phyloP scores from a whole-genome alignment of 37 sponge, comb jelly and placozoan genomes.

The Agelas oroides region DNA sequence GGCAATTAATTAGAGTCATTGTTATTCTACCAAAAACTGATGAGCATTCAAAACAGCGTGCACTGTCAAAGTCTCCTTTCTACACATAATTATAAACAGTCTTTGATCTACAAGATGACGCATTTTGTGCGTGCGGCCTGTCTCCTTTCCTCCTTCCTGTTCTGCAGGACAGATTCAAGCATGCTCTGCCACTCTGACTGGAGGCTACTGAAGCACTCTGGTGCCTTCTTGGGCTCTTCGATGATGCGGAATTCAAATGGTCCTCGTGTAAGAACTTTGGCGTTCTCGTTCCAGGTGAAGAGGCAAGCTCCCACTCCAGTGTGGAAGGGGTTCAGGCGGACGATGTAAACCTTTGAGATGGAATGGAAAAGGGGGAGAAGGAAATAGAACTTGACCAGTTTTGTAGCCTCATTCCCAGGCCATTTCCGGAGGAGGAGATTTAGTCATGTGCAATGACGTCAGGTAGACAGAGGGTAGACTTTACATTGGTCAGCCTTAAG shows the following conservation, averaged over 20 bases:
- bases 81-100: no score
- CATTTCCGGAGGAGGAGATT: no score
- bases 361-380: no score
- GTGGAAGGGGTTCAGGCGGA: slow-evolving; percentile 58
- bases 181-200: slow-evolving; percentile 49
- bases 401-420: no score
- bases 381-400: background rate
- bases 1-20: no score
- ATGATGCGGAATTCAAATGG: slow-evolving; percentile 63
- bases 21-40: no score
- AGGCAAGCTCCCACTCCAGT: slow-evolving; percentile 68
- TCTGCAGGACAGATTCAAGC: slow-evolving; percentile 28
- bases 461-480: no score
- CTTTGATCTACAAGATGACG: slow-evolving; percentile 9
- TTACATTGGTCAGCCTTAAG: no score
- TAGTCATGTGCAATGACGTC: no score
- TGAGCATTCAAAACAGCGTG: no score
- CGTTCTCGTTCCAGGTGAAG: slow-evolving; percentile 69
- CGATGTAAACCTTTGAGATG: slow-evolving; percentile 35
- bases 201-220: slow-evolving; percentile 33
- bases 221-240: slow-evolving; percentile 25
- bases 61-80: no score
- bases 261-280: slow-evolving; percentile 16
- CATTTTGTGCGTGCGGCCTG: background rate
- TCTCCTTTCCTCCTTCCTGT: background rate